phyloP scores from a whole-genome alignment of 2,888 invertebrate species.

The Trachelus troglodyta region DNA sequence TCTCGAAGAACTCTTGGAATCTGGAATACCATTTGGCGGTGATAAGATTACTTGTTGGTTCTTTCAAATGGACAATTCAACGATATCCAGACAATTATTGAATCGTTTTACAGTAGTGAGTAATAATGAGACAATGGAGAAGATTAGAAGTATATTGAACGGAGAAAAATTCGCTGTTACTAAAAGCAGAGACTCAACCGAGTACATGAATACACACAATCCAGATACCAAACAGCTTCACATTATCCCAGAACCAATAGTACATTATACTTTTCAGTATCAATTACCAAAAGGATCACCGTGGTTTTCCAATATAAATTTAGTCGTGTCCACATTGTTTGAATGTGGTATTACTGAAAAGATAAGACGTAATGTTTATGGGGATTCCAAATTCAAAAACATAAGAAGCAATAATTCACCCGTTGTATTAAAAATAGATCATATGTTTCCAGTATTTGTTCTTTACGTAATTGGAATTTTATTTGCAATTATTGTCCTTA shows the following conservation, averaged over 20 bases:
- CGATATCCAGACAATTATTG: neutral
- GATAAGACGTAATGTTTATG: neutral
- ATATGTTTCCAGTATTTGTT: neutral
- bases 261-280: neutral
- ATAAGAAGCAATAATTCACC: neutral
- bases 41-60: neutral
- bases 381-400: too few species aligned
- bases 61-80: neutral
- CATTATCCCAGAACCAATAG: slow-evolving; percentile 2
- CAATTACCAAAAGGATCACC: neutral
- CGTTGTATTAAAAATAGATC: neutral
- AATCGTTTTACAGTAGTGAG: neutral
- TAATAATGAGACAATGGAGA: neutral
- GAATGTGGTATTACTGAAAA: neutral
- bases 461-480: neutral
- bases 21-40: neutral
- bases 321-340: neutral
- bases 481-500: neutral
- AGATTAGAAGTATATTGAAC: neutral
- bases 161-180: neutral
- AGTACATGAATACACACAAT: neutral
- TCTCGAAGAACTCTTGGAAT: neutral
- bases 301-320: neutral
- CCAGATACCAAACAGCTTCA: neutral
- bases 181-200: neutral